Percentiles rank a stretch among this genome's conserved stretches.
Evolutionary conservation across 92 coral and sea anemone genomes (phyloP).

Genomic region (Paragorgia papillata): DNA sequence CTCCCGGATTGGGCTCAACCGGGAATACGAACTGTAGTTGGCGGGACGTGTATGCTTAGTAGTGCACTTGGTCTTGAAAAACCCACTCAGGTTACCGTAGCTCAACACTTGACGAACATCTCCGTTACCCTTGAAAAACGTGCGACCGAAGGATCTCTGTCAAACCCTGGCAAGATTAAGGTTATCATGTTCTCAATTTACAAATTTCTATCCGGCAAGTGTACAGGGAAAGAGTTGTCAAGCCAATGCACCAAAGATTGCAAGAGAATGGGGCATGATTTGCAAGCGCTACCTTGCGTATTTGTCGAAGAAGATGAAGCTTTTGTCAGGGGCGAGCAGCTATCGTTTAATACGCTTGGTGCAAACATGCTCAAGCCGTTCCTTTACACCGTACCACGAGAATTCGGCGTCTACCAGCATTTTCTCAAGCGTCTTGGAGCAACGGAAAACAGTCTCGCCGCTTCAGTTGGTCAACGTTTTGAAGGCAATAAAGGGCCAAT

Average conservation of each 20-base stretch:
- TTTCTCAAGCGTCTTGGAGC: slow-evolving; percentile 93
- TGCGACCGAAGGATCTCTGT: too few species aligned
- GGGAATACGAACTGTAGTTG: slow-evolving; percentile 28
- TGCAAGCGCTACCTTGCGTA: slow-evolving; percentile 53
- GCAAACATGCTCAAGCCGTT: slow-evolving; percentile 50
- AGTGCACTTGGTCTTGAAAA: too few species aligned
- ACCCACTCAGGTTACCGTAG: too few species aligned
- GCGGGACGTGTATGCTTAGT: slow-evolving; percentile 48
- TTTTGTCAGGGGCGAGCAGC: slow-evolving; percentile 78
- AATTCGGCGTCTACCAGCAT: slow-evolving; percentile 85
- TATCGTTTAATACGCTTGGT: slow-evolving; percentile 79
- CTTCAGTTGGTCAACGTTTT: slow-evolving; percentile 77
- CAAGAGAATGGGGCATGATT: slow-evolving; percentile 12
- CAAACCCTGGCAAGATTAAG: too few species aligned
- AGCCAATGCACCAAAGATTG: slow-evolving; percentile 50
- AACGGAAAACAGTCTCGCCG: slow-evolving; percentile 82
- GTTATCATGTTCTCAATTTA: slow-evolving; percentile 57
- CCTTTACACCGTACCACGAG: slow-evolving; percentile 91
- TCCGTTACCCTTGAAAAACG: too few species aligned
- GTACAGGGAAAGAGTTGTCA: slow-evolving; percentile 5
- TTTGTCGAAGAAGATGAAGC: slow-evolving; percentile 75
- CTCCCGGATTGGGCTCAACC: slow-evolving; percentile 38
- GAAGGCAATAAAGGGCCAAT: slow-evolving; percentile 75
- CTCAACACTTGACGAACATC: too few species aligned
- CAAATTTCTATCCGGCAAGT: slow-evolving; percentile 42